phyloP scores from a whole-genome alignment of 2,797 vertebrate species.

The Chelmon rostratus region DNA sequence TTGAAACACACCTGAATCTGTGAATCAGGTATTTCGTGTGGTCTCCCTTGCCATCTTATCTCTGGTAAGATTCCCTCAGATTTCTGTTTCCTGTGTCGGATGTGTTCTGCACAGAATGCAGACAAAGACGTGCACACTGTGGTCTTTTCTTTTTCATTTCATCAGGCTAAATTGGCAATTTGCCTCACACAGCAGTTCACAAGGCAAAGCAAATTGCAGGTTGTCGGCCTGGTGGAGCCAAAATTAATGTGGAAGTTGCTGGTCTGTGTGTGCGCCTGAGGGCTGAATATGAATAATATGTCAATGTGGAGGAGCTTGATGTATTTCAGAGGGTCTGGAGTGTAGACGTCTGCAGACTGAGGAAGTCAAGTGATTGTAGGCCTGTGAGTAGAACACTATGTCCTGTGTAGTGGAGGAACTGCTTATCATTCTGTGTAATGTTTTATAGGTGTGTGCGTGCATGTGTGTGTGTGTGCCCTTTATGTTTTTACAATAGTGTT shows the following conservation, averaged over 20 bases:
- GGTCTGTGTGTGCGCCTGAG: constrained; percentile 25
- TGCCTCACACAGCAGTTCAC: constrained; percentile 13
- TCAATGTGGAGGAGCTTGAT: constrained; percentile 27
- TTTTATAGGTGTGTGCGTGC: constrained; percentile 11
- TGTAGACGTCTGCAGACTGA: constrained; percentile 21
- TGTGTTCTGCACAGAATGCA: background rate
- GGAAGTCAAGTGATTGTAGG: constrained; percentile 17
- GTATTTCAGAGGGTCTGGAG: constrained; percentile 37
- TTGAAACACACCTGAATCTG: background rate
- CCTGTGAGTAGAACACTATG: constrained; percentile 31
- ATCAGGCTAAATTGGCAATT: constrained; percentile 19
- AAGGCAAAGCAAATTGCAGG: constrained; percentile 26
- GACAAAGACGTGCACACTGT: background rate
- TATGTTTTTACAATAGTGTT: background rate
- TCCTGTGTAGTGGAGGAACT: constrained; percentile 5
- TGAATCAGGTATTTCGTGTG: background rate
- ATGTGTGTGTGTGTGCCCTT: background rate
- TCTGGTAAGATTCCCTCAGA: background rate
- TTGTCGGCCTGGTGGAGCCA: constrained; percentile 14
- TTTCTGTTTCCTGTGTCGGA: background rate
- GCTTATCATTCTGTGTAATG: constrained; percentile 4
- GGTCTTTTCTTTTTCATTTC: background rate
- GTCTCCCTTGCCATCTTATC: background rate
- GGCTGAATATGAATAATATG: constrained; percentile 41
- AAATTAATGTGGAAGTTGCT: constrained; percentile 26